Conservation (phyloP, 2,797 vertebrate species). For the Halcyon chelicuti region DNA sequence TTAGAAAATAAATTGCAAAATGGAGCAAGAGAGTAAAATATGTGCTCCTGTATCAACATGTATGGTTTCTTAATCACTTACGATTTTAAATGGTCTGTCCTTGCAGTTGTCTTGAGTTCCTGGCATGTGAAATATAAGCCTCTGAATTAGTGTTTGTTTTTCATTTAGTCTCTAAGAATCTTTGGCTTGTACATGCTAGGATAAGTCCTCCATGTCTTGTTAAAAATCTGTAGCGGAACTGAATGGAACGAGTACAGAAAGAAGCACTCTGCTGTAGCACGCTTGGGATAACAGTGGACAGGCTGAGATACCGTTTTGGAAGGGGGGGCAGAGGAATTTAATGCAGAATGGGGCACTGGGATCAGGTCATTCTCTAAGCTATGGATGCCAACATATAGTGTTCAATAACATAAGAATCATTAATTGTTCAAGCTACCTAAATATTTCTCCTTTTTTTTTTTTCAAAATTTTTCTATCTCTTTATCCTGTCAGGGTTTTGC, state of each 20-base stretch:
- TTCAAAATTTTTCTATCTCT: not conserved
- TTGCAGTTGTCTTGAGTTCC: not conserved
- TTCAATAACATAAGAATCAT: not conserved
- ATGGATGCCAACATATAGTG: not conserved
- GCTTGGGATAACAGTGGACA: not conserved
- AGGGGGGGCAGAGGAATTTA: not conserved
- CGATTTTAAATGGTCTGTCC: not conserved
- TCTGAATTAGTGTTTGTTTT: not conserved
- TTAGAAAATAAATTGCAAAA: not conserved
- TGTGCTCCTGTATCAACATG: not conserved
- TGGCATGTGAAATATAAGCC: not conserved
- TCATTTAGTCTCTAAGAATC: not conserved
- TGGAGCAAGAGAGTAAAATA: not conserved
- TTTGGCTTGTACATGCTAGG: not conserved
- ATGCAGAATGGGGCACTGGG: not conserved
- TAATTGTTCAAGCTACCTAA: not conserved
- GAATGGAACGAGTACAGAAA: not conserved
- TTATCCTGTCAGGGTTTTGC: not conserved
- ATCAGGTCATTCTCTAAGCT: not conserved
- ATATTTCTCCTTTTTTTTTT: not conserved
- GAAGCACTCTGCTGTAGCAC: not conserved
- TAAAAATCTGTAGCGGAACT: not conserved
- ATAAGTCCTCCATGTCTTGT: not conserved
- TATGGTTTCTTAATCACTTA: not conserved
- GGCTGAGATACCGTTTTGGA: not conserved